phyloP scores from a whole-genome alignment of 1,140 invertebrate species.

The Drosophila saltans region DNA sequence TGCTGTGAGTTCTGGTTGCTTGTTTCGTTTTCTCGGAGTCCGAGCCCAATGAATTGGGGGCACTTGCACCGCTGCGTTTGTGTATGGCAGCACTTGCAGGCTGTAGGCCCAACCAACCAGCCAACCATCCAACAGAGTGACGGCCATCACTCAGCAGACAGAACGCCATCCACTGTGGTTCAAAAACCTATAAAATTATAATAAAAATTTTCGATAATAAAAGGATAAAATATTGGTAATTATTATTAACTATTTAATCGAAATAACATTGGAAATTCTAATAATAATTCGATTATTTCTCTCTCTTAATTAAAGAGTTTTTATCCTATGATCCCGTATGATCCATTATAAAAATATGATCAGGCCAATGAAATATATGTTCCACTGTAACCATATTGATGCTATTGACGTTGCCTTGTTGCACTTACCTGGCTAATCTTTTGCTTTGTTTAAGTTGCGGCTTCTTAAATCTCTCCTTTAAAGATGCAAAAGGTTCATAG shows the following conservation, averaged over 20 bases:
- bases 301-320: too few relatives aligned
- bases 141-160: too few relatives aligned
- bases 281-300: too few relatives aligned
- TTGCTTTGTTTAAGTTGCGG: conserved; percentile 27
- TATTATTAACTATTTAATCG: too few relatives aligned
- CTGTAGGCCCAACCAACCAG: conserved; percentile 31
- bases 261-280: too few relatives aligned
- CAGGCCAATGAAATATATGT: too few relatives aligned
- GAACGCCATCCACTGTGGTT: conserved; percentile 45
- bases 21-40: conserved; percentile 14
- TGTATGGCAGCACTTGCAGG: conserved; percentile 57
- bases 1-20: conserved; percentile 15
- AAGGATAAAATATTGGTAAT: too few relatives aligned
- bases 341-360: too few relatives aligned
- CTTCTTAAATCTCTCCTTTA: conserved; percentile 26
- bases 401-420: not conserved
- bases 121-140: conserved; percentile 50
- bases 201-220: too few relatives aligned
- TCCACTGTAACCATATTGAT: conserved; percentile 44
- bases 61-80: conserved; percentile 62
- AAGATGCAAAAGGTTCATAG: conserved; percentile 39
- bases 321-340: too few relatives aligned
- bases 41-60: conserved; percentile 37
- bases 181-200: not conserved
- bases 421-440: conserved; percentile 12